phyloP scores from a whole-genome alignment of 2,888 invertebrate genomes.

The Andrena marginata region DNA sequence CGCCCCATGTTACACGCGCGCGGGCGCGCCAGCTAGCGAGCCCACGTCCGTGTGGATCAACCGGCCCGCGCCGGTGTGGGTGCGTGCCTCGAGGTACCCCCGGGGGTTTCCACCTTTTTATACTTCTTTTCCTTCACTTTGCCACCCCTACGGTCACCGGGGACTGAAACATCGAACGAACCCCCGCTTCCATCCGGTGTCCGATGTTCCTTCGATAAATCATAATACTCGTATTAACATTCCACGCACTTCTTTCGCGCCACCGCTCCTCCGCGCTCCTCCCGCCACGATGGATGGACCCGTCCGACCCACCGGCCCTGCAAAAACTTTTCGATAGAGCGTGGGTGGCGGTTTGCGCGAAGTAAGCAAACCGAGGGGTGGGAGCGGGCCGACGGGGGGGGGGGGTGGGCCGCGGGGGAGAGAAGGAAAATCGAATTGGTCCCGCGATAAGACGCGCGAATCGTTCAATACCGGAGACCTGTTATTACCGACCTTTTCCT shows the following conservation, averaged over 20 bases:
- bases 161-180: conserved; percentile 50
- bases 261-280: conserved; percentile 59
- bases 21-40: conserved; percentile 4
- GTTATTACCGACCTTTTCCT: conserved; percentile 55
- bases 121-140: conserved; percentile 77
- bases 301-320: conserved; percentile 67
- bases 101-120: conserved; percentile 65
- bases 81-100: conserved; percentile 47
- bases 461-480: conserved; percentile 62
- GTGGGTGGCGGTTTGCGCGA: conserved; percentile 56
- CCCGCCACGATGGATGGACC: conserved; percentile 71
- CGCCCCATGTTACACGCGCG: conserved; percentile 82
- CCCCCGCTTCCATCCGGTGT: conserved; percentile 43
- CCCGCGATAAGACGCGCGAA: conserved; percentile 63
- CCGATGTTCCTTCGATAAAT: conserved; percentile 83
- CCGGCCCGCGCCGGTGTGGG: neutral
- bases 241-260: conserved; percentile 81
- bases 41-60: conserved; percentile 45
- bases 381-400: neutral
- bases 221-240: conserved; percentile 84
- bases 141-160: conserved; percentile 64
- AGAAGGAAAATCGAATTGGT: conserved; percentile 53
- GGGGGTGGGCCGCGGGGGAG: neutral
- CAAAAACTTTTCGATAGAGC: conserved; percentile 62
- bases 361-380: conserved; percentile 57